Percentiles rank a stretch among this genome's conserved stretches.
phyloP scores from a whole-genome alignment of 1,140 invertebrate species.

The Leucophenga varia region DNA sequence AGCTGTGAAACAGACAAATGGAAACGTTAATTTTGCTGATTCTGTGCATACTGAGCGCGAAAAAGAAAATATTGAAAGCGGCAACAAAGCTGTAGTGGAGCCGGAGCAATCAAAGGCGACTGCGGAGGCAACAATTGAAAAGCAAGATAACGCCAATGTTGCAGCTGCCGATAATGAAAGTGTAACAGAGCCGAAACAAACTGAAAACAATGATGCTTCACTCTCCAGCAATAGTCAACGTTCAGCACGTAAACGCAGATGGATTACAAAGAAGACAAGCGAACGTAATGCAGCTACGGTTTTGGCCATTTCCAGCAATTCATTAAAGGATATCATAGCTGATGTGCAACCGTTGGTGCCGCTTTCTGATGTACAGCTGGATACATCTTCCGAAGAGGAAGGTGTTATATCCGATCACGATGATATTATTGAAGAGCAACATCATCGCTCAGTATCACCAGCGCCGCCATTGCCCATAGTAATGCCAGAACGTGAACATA shows the following conservation, averaged over 20 bases:
- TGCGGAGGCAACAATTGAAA: no score
- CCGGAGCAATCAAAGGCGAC: no score
- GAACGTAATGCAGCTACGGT: slow-evolving; percentile 58
- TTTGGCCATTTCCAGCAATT: slow-evolving; percentile 63
- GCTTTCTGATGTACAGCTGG: slow-evolving; percentile 48
- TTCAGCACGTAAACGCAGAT: slow-evolving; percentile 44
- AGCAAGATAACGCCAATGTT: neutral
- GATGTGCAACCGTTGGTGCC: slow-evolving; percentile 59
- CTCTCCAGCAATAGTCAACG: slow-evolving; percentile 22
- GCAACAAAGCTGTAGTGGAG: no score
- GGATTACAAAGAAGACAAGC: slow-evolving; percentile 40
- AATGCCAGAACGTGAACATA: slow-evolving; percentile 13
- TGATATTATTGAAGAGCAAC: slow-evolving; percentile 22
- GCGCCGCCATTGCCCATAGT: no score
- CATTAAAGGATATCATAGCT: slow-evolving; percentile 62
- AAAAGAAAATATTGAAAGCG: slow-evolving; percentile 35
- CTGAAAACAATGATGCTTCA: slow-evolving; percentile 23
- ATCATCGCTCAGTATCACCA: neutral
- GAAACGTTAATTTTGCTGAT: no score
- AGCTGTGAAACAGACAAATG: no score
- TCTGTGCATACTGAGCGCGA: no score
- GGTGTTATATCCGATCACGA: slow-evolving; percentile 58
- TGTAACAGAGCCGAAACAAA: slow-evolving; percentile 1
- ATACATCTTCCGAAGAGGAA: slow-evolving; percentile 49
- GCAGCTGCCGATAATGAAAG: slow-evolving; percentile 9